Percentiles rank a stretch among this genome's conserved stretches.
Evolutionary conservation across 2,888 invertebrate species (phyloP).

Genomic region (Spicauda simplicius): DNA sequence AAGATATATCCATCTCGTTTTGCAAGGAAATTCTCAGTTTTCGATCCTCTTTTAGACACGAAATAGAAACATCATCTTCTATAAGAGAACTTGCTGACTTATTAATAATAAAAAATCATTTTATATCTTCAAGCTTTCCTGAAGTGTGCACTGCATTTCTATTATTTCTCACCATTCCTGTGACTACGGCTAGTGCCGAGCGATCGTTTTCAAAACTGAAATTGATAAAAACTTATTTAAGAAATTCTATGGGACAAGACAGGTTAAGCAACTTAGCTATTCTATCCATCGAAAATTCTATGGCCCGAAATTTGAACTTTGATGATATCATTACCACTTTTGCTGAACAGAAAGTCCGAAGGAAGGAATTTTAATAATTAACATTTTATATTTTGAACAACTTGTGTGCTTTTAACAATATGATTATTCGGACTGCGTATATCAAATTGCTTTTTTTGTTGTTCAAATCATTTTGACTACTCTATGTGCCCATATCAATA

Average conservation of each 20-base stretch:
- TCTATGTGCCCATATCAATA: too few species aligned
- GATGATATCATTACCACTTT: slow-evolving; percentile 18
- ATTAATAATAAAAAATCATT: slow-evolving; percentile 28
- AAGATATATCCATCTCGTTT: slow-evolving; percentile 32
- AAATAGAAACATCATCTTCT: slow-evolving; percentile 23
- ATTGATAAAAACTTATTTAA: slow-evolving; percentile 37
- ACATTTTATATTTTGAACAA: background rate
- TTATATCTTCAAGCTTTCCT: background rate
- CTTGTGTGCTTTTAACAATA: slow-evolving; percentile 3
- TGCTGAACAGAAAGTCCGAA: slow-evolving; percentile 10
- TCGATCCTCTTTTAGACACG: slow-evolving; percentile 6
- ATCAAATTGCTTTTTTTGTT: slow-evolving; percentile 3
- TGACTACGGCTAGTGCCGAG: background rate
- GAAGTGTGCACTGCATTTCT: background rate
- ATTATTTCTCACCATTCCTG: background rate
- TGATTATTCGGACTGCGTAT: slow-evolving; percentile 3
- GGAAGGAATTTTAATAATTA: too few species aligned
- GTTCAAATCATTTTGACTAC: too few species aligned
- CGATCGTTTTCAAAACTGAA: slow-evolving; percentile 34
- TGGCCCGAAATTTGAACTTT: slow-evolving; percentile 1
- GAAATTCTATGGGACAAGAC: slow-evolving; percentile 34
- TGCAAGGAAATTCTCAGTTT: too few species aligned
- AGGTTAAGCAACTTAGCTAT: slow-evolving; percentile 35
- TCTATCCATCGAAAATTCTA: slow-evolving; percentile 37
- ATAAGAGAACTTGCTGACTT: slow-evolving; percentile 31